Evolutionary conservation across 2,888 invertebrate species (phyloP).

Genomic region (Graphium colonna): DNA sequence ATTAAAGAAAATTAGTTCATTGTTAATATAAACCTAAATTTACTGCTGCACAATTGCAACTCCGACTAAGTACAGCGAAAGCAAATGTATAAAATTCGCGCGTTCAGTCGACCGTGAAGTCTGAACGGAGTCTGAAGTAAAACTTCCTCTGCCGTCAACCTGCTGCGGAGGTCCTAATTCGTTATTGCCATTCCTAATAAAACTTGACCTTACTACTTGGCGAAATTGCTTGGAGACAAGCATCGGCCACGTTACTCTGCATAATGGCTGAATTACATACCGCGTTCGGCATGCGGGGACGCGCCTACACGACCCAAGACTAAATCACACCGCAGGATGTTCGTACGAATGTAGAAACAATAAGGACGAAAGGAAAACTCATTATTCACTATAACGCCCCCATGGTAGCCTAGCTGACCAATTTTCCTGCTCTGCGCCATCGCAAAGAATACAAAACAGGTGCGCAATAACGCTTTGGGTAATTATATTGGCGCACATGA

Average conservation of each 20-base stretch:
- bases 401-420: not conserved
- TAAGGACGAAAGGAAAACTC: slow-evolving; percentile 14
- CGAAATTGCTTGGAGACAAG: slow-evolving; percentile 56
- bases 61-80: not conserved
- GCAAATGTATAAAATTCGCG: not conserved
- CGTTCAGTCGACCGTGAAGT: slow-evolving; percentile 2
- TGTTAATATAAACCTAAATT: too few relatives aligned
- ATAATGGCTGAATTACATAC: slow-evolving; percentile 49
- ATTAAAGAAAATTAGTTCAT: too few relatives aligned
- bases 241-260: slow-evolving; percentile 38
- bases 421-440: slow-evolving; percentile 3
- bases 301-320: slow-evolving; percentile 41
- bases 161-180: slow-evolving; percentile 25
- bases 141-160: slow-evolving; percentile 26
- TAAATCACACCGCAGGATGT: slow-evolving; percentile 13
- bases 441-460: slow-evolving; percentile 1
- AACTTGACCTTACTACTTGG: slow-evolving; percentile 60
- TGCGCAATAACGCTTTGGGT: not conserved
- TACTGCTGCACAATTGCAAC: too few relatives aligned
- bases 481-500: not conserved
- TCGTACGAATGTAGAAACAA: slow-evolving; percentile 14
- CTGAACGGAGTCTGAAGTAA: slow-evolving; percentile 13
- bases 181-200: slow-evolving; percentile 40
- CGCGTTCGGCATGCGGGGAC: slow-evolving; percentile 55
- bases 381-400: slow-evolving; percentile 13